Evolutionary conservation across 2,113 vertebrate species (phyloP), one percentile per base, ranked within the genome.

Genomic region (Athene cunicularia): DNA sequence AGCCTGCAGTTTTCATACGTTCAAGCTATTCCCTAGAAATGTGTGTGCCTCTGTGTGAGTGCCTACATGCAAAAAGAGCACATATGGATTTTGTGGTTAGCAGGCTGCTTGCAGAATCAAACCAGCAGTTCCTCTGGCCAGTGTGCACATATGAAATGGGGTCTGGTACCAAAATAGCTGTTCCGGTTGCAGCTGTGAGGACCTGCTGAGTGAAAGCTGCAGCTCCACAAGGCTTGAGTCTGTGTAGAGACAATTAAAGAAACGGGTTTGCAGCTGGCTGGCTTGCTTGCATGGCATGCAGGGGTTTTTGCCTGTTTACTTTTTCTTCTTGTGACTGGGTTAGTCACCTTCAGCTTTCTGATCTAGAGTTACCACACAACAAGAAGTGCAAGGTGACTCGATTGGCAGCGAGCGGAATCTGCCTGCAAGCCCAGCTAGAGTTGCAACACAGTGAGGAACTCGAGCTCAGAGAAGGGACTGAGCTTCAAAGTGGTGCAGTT

Each of bases 1-100:
- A 45, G 55, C 39, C 17, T 0, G 0, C 10, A 28, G n/a, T 24
- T 76, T 9, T 80, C 0, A 0, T 23, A 21, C 4, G 1, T 79
- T 67, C 39, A 28, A 35, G 30, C 33, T 64, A 2, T 35, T 80
- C 23, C 76, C 24, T 76, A 1, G 6, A 22, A 14, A 12, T 12
- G 16, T 30, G 6, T 18, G 33, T 58, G 79, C 3, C 20, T 55
- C 43, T 27, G 2, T 27, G 8, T 12, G 19, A 55, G 1, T 6
- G 15, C n/a, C 12, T 11, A 47, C 6, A 1, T 18, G 71, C 24
- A 53, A 3, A 30, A 47, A 26, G 56, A 70, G 39, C 52, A 20
- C 0, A 0, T 16, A 9, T 1, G 12, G 50, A 2, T 55, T 55
- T 27, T 41, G 63, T 59, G 32, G 37, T 79, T 56, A 35, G 47